Conservation (phyloP, 2,888 invertebrate species). For the Philaethria dido region DNA sequence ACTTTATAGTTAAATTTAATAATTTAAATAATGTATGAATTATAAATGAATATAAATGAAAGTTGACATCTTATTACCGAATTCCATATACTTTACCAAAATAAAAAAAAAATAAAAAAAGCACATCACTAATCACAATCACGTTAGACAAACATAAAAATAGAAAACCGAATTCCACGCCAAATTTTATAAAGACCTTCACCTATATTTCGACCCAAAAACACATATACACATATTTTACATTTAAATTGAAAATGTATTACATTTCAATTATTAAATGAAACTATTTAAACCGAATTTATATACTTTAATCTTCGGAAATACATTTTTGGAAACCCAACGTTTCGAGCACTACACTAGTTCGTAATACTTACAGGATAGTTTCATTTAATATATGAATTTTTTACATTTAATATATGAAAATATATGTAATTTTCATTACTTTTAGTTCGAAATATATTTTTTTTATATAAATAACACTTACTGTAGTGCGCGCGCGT, state of each 20-base stretch:
- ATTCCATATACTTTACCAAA: background rate
- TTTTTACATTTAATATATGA: too few species aligned
- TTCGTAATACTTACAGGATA: too few species aligned
- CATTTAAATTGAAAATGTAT: conserved; percentile 1
- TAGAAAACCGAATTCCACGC: conserved; percentile 40
- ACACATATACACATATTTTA: conserved; percentile 5
- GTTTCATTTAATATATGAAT: too few species aligned
- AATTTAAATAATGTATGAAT: too few species aligned
- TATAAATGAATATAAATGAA: too few species aligned
- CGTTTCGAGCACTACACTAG: too few species aligned
- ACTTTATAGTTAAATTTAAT: too few species aligned
- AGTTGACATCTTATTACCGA: background rate
- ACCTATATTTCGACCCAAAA: conserved; percentile 48
- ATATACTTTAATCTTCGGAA: too few species aligned
- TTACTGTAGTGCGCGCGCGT: conserved; percentile 79
- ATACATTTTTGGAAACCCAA: too few species aligned
- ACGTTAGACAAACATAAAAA: conserved; percentile 34
- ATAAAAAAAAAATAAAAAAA: conserved; percentile 2
- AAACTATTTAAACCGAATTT: too few species aligned
- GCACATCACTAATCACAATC: conserved; percentile 18
- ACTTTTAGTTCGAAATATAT: conserved; percentile 1
- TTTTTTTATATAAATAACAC: conserved; percentile 54
- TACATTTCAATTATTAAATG: background rate
- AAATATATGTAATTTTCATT: background rate
- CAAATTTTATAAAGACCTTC: conserved; percentile 43